A percentile compares a stretch with the other conserved stretches of the same genome.
phyloP scores from a whole-genome alignment of 2,113 vertebrate genomes.

The Hassar affinis region DNA sequence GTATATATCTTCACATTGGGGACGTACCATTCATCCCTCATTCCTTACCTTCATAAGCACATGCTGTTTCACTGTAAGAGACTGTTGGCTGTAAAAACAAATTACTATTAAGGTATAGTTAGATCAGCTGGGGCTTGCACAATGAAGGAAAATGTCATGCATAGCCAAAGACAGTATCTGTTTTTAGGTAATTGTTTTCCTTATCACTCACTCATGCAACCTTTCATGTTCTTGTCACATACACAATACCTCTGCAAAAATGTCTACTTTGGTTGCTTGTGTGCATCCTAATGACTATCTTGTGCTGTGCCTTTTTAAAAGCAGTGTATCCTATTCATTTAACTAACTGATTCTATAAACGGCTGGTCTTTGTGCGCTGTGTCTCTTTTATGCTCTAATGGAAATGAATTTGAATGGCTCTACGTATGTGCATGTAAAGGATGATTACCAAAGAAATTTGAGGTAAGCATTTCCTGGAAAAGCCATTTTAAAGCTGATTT shows the following conservation, averaged over 20 bases:
- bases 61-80: not conserved
- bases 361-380: not conserved
- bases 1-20: not conserved
- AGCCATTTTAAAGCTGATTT: not conserved
- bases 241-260: not conserved
- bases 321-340: not conserved
- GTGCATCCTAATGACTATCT: not conserved
- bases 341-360: constrained; percentile 19
- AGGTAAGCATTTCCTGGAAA: constrained; percentile 1
- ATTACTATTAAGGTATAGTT: not conserved
- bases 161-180: not conserved
- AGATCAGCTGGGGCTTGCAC: not conserved
- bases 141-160: not conserved
- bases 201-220: not conserved
- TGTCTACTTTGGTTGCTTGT: not conserved
- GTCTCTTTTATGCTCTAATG: not conserved
- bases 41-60: no score
- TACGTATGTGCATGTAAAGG: not conserved
- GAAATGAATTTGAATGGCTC: constrained; percentile 30
- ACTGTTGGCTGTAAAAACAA: not conserved
- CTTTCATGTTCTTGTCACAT: not conserved
- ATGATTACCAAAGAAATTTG: constrained; percentile 16
- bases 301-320: not conserved
- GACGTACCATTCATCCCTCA: not conserved
- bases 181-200: not conserved